Conservation (phyloP, 2,888 invertebrate species). For the Drosophila nr. perissopoda region DNA sequence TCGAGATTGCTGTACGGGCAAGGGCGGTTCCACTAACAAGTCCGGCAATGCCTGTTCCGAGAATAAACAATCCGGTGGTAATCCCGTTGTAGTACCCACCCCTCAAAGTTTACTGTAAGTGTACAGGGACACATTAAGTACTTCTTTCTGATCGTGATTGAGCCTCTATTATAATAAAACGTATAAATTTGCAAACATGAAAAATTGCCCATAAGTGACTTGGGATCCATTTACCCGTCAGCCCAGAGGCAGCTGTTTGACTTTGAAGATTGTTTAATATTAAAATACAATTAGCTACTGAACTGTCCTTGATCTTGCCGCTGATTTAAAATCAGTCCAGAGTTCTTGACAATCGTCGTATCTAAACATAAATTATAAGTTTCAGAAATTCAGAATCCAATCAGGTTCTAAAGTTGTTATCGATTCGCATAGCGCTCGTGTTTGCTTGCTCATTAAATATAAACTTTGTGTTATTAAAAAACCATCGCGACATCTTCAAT, state of each 20-base stretch:
- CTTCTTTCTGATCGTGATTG: not conserved
- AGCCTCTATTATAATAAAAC: not conserved
- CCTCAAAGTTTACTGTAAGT: conserved; percentile 73
- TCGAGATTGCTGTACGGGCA: conserved; percentile 64
- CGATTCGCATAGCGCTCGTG: conserved; percentile 38
- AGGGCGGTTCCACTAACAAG: conserved; percentile 29
- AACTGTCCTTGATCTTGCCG: conserved; percentile 70
- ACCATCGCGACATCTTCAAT: conserved; percentile 47
- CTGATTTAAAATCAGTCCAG: conserved; percentile 30
- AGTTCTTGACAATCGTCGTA: conserved; percentile 1
- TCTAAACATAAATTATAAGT: conserved; percentile 21
- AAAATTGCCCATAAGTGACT: not conserved
- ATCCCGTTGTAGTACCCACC: conserved; percentile 57
- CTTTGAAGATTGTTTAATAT: not conserved
- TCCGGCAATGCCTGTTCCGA: conserved; percentile 50
- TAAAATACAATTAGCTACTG: conserved; percentile 4
- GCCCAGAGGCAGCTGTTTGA: conserved; percentile 31
- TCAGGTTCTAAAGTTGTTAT: conserved; percentile 42
- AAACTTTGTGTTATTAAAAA: conserved; percentile 42
- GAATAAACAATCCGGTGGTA: conserved; percentile 27
- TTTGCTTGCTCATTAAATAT: conserved; percentile 29
- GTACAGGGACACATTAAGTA: not conserved
- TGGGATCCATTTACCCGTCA: conserved; percentile 1
- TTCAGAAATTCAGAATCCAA: conserved; percentile 7
- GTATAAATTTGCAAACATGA: not conserved